These are phyloP conservation scores for Busseola fusca DNA, from an alignment of 2,888 invertebrate genomes.

Conservation along the genomic window DNA sequence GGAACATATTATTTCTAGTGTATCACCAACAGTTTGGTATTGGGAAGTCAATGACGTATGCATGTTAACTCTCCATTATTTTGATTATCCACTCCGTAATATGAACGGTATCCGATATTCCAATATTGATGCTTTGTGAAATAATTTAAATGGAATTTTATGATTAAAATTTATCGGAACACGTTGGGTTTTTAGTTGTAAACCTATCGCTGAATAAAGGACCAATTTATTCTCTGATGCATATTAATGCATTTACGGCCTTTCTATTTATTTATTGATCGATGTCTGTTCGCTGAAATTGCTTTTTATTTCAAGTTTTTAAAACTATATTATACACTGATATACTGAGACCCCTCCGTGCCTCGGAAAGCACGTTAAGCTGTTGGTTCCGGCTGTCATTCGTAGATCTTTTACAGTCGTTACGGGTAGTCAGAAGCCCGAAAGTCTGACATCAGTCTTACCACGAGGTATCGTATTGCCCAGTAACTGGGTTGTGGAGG, in stretches of 20 bases:
- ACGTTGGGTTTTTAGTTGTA: neutral
- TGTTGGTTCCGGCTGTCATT: no score
- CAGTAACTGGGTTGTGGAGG: no score
- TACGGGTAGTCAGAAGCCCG: no score
- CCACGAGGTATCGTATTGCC: no score
- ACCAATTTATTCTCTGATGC: neutral
- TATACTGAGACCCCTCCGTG: no score
- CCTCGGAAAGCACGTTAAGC: no score
- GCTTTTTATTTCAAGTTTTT: neutral
- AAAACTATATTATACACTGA: no score
- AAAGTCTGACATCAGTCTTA: no score
- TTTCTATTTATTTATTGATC: slow-evolving; percentile 1
- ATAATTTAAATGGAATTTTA: slow-evolving; percentile 15
- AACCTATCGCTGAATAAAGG: neutral
- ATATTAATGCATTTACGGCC: neutral
- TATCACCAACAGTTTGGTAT: neutral
- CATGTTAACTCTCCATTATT: neutral
- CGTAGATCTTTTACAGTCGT: no score
- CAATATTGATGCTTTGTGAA: slow-evolving; percentile 18
- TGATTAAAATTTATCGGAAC: slow-evolving; percentile 1
- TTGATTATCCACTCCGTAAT: neutral
- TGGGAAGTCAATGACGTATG: slow-evolving; percentile 5
- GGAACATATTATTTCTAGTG: neutral
- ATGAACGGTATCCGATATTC: neutral
- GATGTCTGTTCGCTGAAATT: neutral